Evolutionary conservation across 2,888 invertebrate genomes (phyloP), one percentile per base, ranked within the genome.

Genomic region (Synanthedon formicaeformis): DNA sequence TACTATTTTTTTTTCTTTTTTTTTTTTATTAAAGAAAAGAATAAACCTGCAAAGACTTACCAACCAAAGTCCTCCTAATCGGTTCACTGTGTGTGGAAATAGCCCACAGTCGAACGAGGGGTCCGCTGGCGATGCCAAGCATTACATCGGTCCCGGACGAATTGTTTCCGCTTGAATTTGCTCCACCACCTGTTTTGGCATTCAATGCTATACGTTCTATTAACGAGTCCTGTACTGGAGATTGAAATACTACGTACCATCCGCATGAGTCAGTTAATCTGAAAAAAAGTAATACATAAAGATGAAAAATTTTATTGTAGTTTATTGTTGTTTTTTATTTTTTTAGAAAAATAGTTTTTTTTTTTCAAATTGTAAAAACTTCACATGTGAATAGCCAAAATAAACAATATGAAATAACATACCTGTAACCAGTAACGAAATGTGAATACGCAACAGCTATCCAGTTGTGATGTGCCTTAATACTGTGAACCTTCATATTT

Each of bases 401-500:
- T 27, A 27, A 27, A 8, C 27, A 8, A 27, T 1, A 10, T 34
- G 0, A 34, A 34, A 10, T 34, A 6, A 57, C 69, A 71, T 83
- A 95, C 94, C 94, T 92, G 78, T 97, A 99, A 71, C 98, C 97
- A 55, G 96, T 95, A 18, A 98, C 95, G 83, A 96, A 97, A 82
- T 98, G 96, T 54, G 96, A 94, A 78, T 98, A 98, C 0, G 97
- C 98, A 18, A 97, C 97, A 18, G 96, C 96, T 59, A 99, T 95
- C 96, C 98, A 98, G 76, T 98, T 98, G 78, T 98, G 97, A 83
- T 99, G 98, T 3, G 98, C 98, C 75, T 96, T 95, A 62, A 98
- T 95, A 52, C 96, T 95, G 84, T 96, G 94, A 45, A 97, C 97
- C 65, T 96, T 90, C 69, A 96, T 78, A 49, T 94, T 96, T 75